A percentile compares a stretch with the other conserved stretches of the same genome.
phyloP scores from a whole-genome alignment of 1,140 invertebrate genomes.

The Lepidotrigona ventralis region DNA sequence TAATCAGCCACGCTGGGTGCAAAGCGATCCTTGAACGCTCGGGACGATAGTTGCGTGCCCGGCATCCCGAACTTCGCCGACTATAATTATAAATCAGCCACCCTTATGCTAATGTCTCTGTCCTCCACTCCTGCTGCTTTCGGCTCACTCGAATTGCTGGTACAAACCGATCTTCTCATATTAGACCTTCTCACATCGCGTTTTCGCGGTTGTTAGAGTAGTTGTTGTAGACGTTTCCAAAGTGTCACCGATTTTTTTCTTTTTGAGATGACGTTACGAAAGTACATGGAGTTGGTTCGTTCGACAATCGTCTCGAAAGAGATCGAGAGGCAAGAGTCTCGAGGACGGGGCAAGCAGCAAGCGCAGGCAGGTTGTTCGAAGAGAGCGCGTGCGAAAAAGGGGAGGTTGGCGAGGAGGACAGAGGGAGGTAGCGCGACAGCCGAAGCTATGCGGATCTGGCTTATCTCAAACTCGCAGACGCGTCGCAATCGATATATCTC shows the following conservation, averaged over 20 bases:
- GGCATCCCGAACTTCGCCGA: conserved; percentile 50
- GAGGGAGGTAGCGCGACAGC: conserved; percentile 56
- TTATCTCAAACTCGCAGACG: conserved; percentile 78
- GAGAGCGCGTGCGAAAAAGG: background rate
- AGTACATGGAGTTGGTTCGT: no score
- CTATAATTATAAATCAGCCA: conserved; percentile 73
- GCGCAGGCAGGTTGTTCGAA: background rate
- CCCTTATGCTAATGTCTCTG: conserved; percentile 66
- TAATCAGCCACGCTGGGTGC: conserved; percentile 46
- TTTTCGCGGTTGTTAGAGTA: no score
- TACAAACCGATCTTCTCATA: no score
- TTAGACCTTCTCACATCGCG: no score
- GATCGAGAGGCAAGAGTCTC: background rate
- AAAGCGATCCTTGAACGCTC: conserved; percentile 46
- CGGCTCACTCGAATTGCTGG: no score
- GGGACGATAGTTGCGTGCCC: conserved; percentile 66
- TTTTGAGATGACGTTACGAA: no score
- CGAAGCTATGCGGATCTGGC: conserved; percentile 68
- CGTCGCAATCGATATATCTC: conserved; percentile 77
- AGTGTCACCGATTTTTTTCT: no score
- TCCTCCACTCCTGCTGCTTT: conserved; percentile 5
- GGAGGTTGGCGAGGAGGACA: no score
- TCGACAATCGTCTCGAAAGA: background rate
- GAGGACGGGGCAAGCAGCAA: background rate
- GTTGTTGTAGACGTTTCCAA: no score